Conservation (phyloP, 2,797 vertebrate species). For the Meda fulgida region DNA sequence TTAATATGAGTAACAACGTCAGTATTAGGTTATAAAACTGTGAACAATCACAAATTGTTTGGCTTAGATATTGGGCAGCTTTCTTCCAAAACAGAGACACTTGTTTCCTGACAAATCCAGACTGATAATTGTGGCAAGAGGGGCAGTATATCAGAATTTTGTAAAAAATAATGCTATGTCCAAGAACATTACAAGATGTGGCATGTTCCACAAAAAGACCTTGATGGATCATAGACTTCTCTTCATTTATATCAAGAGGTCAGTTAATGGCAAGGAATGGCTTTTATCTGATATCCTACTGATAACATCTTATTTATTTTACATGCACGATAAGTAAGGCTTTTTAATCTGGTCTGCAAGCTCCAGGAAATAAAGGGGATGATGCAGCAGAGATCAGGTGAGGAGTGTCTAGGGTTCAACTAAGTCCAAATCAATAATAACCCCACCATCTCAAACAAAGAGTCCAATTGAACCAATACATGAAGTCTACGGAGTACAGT, state of each 20-base stretch:
- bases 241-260: slow-evolving; percentile 60
- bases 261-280: slow-evolving; percentile 69
- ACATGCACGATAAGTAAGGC: slow-evolving; percentile 78
- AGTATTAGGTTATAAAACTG: slow-evolving; percentile 21
- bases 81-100: neutral
- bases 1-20: neutral
- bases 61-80: slow-evolving; percentile 34
- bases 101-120: neutral
- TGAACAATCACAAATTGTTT: slow-evolving; percentile 22
- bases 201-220: slow-evolving; percentile 61
- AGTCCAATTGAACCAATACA: slow-evolving; percentile 19
- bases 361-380: slow-evolving; percentile 49
- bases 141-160: slow-evolving; percentile 36
- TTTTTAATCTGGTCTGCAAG: slow-evolving; percentile 75
- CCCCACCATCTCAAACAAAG: slow-evolving; percentile 25
- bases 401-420: slow-evolving; percentile 47
- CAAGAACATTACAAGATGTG: slow-evolving; percentile 47
- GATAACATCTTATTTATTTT: slow-evolving; percentile 68
- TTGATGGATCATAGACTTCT: slow-evolving; percentile 58
- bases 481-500: slow-evolving; percentile 13
- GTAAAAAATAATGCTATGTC: slow-evolving; percentile 18
- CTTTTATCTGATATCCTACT: slow-evolving; percentile 67
- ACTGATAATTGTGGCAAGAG: slow-evolving; percentile 20
- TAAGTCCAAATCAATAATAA: slow-evolving; percentile 32
- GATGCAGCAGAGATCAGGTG: slow-evolving; percentile 67